These are phyloP conservation scores for Pharmacophagus antenor DNA, from an alignment of 2,888 invertebrate species.

Conservation along the genomic window DNA sequence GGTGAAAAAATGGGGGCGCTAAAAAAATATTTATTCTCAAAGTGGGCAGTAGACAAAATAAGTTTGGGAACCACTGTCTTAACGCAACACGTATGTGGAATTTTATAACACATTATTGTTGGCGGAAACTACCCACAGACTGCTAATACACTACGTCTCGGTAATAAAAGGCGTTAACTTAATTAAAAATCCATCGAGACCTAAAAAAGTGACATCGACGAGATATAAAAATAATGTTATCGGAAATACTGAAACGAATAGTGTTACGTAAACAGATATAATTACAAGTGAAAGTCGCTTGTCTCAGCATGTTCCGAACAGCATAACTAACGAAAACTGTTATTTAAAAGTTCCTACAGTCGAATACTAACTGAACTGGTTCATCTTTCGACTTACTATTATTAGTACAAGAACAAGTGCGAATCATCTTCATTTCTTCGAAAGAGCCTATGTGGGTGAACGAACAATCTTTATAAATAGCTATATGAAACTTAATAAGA, in stretches of 20 bases:
- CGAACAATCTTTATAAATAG: too few relatives aligned
- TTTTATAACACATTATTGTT: neutral
- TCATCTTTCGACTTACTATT: neutral
- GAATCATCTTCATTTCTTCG: neutral
- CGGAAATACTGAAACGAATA: too few relatives aligned
- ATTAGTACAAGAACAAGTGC: neutral
- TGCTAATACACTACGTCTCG: too few relatives aligned
- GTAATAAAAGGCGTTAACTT: neutral
- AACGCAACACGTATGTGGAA: neutral
- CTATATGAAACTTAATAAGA: too few relatives aligned
- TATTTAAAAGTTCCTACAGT: neutral
- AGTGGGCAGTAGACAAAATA: too few relatives aligned
- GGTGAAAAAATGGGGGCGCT: too few relatives aligned
- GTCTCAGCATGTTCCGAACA: neutral
- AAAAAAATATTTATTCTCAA: too few relatives aligned
- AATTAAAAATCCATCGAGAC: neutral
- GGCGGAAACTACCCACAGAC: neutral
- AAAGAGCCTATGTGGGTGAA: too few relatives aligned
- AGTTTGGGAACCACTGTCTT: neutral
- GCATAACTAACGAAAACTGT: neutral
- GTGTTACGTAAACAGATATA: neutral
- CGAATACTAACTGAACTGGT: neutral
- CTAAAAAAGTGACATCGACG: too few relatives aligned
- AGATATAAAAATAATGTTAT: neutral
- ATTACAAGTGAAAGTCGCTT: slow-evolving; percentile 5